Conservation (phyloP, 2,113 vertebrate species). For the Hepsetus odoe region DNA sequence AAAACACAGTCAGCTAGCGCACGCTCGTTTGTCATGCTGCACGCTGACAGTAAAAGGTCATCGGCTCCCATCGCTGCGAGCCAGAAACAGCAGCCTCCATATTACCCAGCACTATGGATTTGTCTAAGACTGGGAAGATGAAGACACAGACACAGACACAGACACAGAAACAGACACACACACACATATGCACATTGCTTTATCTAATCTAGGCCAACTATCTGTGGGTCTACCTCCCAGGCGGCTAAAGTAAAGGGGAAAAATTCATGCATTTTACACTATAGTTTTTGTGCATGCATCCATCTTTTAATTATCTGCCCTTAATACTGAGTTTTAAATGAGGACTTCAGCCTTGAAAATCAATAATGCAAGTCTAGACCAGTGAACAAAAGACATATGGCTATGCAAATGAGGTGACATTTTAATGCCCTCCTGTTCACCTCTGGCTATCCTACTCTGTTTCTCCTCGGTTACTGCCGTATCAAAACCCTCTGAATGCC, state of each 20-base stretch:
- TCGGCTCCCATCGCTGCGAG: conserved; percentile 79
- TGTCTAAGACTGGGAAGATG: conserved; percentile 69
- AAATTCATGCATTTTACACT: conserved; percentile 27
- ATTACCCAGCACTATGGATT: conserved; percentile 72
- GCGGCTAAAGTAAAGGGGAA: conserved; percentile 53
- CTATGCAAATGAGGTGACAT: conserved; percentile 29
- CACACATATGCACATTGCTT: conserved; percentile 55
- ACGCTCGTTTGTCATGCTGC: conserved; percentile 81
- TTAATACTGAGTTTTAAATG: conserved; percentile 39
- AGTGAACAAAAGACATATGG: conserved; percentile 7
- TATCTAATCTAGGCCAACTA: conserved; percentile 76
- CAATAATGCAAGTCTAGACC: conserved; percentile 32
- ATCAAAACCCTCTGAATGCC: conserved; percentile 16
- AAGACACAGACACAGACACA: conserved; percentile 51
- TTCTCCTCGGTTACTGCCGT: conserved; percentile 7
- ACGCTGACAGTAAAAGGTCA: conserved; percentile 85
- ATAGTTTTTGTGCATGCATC: conserved; percentile 26
- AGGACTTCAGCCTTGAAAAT: conserved; percentile 43
- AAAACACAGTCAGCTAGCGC: conserved; percentile 80
- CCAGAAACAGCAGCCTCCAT: conserved; percentile 68
- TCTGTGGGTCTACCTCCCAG: conserved; percentile 66
- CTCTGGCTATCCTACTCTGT: conserved; percentile 9
- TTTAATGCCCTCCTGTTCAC: conserved; percentile 32
- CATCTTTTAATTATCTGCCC: conserved; percentile 48
- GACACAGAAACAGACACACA: too few relatives aligned